Percentiles rank a stretch among this genome's conserved stretches.
phyloP scores from a whole-genome alignment of 2,113 vertebrate species.

The Lophius piscatorius region DNA sequence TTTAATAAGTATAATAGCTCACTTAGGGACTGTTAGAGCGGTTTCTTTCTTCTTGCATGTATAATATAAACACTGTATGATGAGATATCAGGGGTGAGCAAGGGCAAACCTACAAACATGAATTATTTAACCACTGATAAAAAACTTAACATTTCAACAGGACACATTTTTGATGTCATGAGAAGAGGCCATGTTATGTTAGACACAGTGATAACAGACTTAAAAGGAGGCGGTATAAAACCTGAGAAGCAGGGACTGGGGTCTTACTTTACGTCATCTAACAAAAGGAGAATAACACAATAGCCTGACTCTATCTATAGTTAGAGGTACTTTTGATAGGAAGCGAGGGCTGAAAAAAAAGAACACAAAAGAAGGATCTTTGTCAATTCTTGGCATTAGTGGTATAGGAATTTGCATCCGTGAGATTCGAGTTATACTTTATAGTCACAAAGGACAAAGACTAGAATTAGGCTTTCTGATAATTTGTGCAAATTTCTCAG shows the following conservation, averaged over 20 bases:
- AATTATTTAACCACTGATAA: no score
- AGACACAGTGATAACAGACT: conserved; percentile 38
- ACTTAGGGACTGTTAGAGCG: no score
- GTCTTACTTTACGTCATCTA: conserved; percentile 34
- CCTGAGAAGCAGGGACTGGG: conserved; percentile 25
- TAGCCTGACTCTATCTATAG: conserved; percentile 36
- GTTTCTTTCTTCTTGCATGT: neutral
- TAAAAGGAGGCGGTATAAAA: conserved; percentile 38
- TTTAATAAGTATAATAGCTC: no score
- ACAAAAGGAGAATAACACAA: conserved; percentile 60
- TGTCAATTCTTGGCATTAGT: conserved; percentile 38
- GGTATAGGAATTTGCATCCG: conserved; percentile 69
- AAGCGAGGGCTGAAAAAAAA: conserved; percentile 27
- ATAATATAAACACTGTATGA: no score
- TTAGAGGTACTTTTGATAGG: conserved; percentile 32
- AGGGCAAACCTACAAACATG: no score
- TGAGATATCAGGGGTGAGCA: no score
- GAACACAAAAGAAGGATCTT: conserved; percentile 38
- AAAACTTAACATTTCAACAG: no score
- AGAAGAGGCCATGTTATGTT: no score
- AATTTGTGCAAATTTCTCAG: neutral
- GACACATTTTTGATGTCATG: no score
- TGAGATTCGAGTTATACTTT: conserved; percentile 69
- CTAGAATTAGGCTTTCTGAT: conserved; percentile 32
- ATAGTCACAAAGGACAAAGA: conserved; percentile 59